Conservation (phyloP, 2,888 invertebrate genomes). For the Cerastis rubricosa region DNA sequence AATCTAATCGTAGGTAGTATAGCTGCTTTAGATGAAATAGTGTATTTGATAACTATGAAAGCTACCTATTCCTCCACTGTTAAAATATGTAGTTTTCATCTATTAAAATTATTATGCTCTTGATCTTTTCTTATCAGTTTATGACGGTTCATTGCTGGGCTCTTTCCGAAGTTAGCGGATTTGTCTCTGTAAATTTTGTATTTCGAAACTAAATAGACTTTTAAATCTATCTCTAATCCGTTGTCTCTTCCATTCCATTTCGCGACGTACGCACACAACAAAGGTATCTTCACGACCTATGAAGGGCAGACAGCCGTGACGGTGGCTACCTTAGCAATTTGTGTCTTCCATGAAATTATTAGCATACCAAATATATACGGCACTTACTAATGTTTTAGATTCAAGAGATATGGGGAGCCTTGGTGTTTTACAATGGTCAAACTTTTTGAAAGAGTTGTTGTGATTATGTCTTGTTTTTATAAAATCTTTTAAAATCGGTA, state of each 20-base stretch:
- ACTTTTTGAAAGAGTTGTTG: not conserved
- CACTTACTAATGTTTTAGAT: slow-evolving; percentile 44
- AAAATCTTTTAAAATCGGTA: not conserved
- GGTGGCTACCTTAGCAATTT: slow-evolving; percentile 56
- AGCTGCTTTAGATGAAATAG: not conserved
- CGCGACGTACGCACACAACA: not conserved
- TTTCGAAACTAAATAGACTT: not conserved
- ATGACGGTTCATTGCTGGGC: not conserved
- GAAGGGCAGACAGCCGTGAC: slow-evolving; percentile 68
- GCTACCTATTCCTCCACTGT: not conserved
- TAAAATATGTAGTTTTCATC: not conserved
- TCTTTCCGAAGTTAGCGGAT: not conserved
- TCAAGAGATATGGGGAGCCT: slow-evolving; percentile 45
- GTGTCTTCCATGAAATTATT: slow-evolving; percentile 64
- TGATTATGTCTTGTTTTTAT: not conserved
- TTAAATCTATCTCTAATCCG: not conserved
- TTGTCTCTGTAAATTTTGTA: not conserved
- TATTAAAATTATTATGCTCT: not conserved
- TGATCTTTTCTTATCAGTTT: not conserved
- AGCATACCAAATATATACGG: slow-evolving; percentile 62
- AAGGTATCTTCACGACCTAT: slow-evolving; percentile 45
- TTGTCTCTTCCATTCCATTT: not conserved
- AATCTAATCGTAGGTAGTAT: too few relatives aligned
- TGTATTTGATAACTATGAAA: not conserved
- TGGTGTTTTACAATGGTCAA: not conserved